Percentiles rank a stretch among this genome's conserved stretches.
These are phyloP conservation scores for Pogonomyrmex californicus DNA, from an alignment of 1,140 invertebrate genomes.

Conservation along the genomic window DNA sequence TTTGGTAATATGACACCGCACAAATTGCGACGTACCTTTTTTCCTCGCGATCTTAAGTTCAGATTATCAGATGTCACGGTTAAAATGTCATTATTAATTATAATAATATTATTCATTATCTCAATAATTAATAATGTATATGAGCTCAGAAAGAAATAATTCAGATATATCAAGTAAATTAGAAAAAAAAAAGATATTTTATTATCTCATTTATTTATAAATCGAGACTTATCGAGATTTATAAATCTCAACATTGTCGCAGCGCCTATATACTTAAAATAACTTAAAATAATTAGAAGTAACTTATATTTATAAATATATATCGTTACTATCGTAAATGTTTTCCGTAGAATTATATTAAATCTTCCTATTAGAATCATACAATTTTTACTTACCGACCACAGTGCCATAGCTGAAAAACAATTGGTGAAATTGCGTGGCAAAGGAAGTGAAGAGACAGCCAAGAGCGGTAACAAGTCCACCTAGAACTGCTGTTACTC, in stretches of 20 bases:
- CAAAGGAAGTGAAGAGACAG: slow-evolving; percentile 95
- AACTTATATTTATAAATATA: too few species aligned
- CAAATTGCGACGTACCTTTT: neutral
- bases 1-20: neutral
- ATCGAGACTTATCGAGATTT: too few species aligned
- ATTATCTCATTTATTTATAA: neutral
- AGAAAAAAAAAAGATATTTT: neutral
- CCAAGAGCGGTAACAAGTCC: slow-evolving; percentile 94
- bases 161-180: neutral
- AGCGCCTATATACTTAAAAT: neutral
- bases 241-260: neutral
- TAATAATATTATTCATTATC: neutral
- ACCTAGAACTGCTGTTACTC: slow-evolving; percentile 95
- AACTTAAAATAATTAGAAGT: neutral
- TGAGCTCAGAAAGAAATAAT: neutral
- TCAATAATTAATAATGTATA: neutral
- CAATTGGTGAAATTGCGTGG: slow-evolving; percentile 95
- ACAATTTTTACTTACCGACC: slow-evolving; percentile 86
- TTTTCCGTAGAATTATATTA: neutral
- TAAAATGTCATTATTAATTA: neutral
- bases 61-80: neutral
- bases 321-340: neutral
- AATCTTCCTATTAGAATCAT: neutral
- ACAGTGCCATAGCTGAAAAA: slow-evolving; percentile 94
- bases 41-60: neutral